These are phyloP conservation scores for Alaudala cheleensis DNA, from an alignment of 2,113 vertebrate species.

Conservation along the genomic window DNA sequence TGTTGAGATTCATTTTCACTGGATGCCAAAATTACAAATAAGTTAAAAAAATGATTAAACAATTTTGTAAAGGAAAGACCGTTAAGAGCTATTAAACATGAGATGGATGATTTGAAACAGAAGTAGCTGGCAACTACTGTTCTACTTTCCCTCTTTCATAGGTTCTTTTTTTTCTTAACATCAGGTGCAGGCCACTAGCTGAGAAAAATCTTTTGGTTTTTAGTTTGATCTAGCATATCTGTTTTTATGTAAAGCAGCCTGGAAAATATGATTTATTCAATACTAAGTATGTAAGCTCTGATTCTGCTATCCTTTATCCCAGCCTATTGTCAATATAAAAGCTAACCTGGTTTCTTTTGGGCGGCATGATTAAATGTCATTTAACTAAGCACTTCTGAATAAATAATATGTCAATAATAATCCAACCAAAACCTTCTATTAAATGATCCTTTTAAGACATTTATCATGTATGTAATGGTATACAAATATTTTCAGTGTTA, in stretches of 20 bases:
- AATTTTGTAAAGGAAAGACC: neutral
- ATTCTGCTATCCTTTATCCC: neutral
- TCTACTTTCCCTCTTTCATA: neutral
- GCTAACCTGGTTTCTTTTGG: neutral
- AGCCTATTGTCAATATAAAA: neutral
- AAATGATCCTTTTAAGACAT: neutral
- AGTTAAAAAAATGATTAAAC: neutral
- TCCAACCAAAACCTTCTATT: neutral
- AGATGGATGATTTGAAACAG: neutral
- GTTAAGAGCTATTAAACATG: neutral
- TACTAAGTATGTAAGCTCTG: neutral
- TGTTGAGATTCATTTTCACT: neutral
- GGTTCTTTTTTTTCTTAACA: slow-evolving; percentile 17
- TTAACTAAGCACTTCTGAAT: neutral
- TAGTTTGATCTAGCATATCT: slow-evolving; percentile 28
- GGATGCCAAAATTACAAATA: neutral
- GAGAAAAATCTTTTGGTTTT: slow-evolving; percentile 45
- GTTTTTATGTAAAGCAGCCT: slow-evolving; percentile 49
- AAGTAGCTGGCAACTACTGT: neutral
- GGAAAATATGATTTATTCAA: slow-evolving; percentile 37
- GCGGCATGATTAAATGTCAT: neutral
- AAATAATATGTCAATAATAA: neutral
- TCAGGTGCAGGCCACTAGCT: neutral
- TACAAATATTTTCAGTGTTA: neutral
- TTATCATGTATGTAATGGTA: neutral